Percentiles rank a stretch among this genome's conserved stretches.
These are phyloP conservation scores for Galagoides demidoff DNA, from an alignment of 2,797 vertebrate genomes.

Conservation along the genomic window DNA sequence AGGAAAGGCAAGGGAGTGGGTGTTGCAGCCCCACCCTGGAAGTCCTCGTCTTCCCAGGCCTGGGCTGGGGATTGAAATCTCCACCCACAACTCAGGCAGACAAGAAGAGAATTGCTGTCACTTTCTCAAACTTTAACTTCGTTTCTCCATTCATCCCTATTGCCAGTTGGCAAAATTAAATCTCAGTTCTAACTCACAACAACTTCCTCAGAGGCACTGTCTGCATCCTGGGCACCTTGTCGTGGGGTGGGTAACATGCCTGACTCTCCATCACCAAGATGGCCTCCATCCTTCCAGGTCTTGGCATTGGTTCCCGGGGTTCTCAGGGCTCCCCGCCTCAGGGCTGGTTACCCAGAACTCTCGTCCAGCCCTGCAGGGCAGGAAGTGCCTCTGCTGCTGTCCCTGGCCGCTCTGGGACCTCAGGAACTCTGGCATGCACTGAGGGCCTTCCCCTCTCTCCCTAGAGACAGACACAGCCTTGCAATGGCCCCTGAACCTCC, in stretches of 20 bases:
- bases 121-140: fast-evolving
- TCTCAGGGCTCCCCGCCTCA: fast-evolving
- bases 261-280: too few relatives aligned
- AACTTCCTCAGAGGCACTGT: too few relatives aligned
- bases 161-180: neutral
- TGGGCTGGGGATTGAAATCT: neutral
- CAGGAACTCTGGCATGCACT: too few relatives aligned
- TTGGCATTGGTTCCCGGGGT: neutral
- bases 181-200: neutral
- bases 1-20: neutral
- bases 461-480: neutral
- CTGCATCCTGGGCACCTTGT: neutral
- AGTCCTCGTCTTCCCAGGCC: neutral
- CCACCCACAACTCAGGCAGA: neutral
- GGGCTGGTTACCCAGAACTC: neutral
- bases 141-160: neutral
- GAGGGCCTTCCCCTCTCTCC: too few relatives aligned
- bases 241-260: neutral
- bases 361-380: neutral
- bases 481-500: neutral
- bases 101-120: neutral
- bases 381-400: neutral
- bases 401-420: too few relatives aligned
- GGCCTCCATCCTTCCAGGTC: fast-evolving
- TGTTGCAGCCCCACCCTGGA: neutral